phyloP scores from a whole-genome alignment of 1,140 invertebrate species.

The Homarus americanus region DNA sequence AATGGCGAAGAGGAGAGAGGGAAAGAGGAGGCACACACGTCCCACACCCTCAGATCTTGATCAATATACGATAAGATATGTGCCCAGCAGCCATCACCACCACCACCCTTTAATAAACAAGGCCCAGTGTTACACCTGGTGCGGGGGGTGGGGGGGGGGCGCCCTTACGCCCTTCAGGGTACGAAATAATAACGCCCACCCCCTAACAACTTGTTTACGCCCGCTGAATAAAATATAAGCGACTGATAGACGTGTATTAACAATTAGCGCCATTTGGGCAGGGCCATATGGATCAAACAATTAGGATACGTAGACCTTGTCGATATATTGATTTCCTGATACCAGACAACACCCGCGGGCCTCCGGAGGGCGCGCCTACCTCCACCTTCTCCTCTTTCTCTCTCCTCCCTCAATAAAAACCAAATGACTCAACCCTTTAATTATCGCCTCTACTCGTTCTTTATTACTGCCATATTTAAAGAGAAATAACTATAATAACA shows the following conservation, averaged over 20 bases:
- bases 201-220: not conserved
- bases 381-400: not conserved
- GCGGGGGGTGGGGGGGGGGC: not conserved
- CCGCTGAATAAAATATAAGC: not conserved
- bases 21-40: not conserved
- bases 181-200: not conserved
- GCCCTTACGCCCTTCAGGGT: not conserved
- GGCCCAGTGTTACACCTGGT: not conserved
- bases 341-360: conserved; percentile 18
- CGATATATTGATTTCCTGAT: conserved; percentile 40
- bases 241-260: conserved; percentile 15
- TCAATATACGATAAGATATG: conserved; percentile 71
- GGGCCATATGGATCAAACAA: conserved; percentile 48
- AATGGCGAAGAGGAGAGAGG: not conserved
- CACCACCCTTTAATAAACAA: conserved; percentile 28
- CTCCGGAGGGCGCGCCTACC: conserved; percentile 1
- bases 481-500: too few relatives aligned
- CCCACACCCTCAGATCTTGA: conserved; percentile 45
- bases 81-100: conserved; percentile 25
- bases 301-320: conserved; percentile 5
- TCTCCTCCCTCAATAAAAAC: not conserved
- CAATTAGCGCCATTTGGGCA: conserved; percentile 26
- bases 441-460: not conserved
- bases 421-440: not conserved
- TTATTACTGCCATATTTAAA: not conserved